Evolutionary conservation across 2,113 vertebrate genomes (phyloP).

Genomic region (Gasterosteus nipponicus): DNA sequence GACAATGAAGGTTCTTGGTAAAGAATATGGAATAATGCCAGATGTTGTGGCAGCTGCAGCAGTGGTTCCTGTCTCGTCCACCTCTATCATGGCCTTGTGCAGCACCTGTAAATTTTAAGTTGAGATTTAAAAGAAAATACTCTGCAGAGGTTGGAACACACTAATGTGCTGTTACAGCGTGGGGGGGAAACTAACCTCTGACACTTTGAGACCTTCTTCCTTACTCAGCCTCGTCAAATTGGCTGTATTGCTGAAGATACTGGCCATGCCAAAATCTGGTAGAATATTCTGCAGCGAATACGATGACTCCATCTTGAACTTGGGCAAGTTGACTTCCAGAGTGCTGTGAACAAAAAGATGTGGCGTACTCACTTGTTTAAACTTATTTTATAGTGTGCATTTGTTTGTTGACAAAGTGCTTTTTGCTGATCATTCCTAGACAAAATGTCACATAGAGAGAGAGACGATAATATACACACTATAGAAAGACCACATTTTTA

Average conservation of each 20-base stretch:
- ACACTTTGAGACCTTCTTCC: conserved; percentile 77
- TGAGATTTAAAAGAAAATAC: background rate
- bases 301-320: conserved; percentile 89
- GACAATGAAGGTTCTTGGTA: conserved; percentile 81
- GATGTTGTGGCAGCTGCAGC: conserved; percentile 80
- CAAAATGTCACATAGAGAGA: background rate
- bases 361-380: background rate
- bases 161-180: background rate
- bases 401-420: background rate
- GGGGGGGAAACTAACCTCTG: conserved; percentile 80
- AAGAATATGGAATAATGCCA: conserved; percentile 83
- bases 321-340: conserved; percentile 88
- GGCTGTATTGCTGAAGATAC: conserved; percentile 82
- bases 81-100: conserved; percentile 89
- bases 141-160: background rate
- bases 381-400: background rate
- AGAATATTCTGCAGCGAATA: conserved; percentile 87
- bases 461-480: background rate
- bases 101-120: conserved; percentile 80
- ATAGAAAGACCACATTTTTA: background rate
- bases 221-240: conserved; percentile 84
- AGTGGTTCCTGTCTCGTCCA: conserved; percentile 88
- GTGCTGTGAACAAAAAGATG: conserved; percentile 76
- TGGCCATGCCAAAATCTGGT: conserved; percentile 83
- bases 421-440: too few species aligned